Conservation (phyloP, 1,140 invertebrate genomes). For the Vanessa atalanta region DNA sequence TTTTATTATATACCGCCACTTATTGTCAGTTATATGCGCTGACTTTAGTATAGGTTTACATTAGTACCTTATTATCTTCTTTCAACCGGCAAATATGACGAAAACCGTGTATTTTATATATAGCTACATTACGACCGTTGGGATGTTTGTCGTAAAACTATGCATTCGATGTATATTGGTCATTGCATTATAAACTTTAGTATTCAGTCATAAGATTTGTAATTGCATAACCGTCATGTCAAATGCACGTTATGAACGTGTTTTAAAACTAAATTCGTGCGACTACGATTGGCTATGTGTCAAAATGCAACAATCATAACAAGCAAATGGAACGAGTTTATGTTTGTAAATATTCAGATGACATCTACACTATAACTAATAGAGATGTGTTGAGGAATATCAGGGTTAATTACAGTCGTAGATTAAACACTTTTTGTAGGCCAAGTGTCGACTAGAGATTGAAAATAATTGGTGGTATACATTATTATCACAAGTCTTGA, state of each 20-base stretch:
- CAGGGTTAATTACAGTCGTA: neutral
- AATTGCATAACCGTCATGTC: neutral
- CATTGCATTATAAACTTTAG: neutral
- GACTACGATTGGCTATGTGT: constrained; percentile 17
- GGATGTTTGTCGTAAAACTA: neutral
- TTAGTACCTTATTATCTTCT: too few species aligned
- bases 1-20: too few species aligned
- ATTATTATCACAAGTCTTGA: too few species aligned
- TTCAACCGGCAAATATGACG: neutral
- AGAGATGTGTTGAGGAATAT: neutral
- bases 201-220: neutral
- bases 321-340: neutral
- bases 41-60: too few species aligned
- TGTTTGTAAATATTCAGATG: constrained; percentile 2
- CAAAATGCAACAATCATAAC: constrained; percentile 3
- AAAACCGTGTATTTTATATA: neutral
- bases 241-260: neutral
- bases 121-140: neutral
- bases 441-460: too few species aligned
- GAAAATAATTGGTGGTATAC: too few species aligned
- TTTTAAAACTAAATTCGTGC: constrained; percentile 15
- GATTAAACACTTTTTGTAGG: neutral
- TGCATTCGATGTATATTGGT: neutral
- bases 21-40: too few species aligned
- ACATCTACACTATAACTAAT: neutral